These are phyloP conservation scores for Lophius piscatorius DNA, from an alignment of 2,113 vertebrate species.

Conservation along the genomic window DNA sequence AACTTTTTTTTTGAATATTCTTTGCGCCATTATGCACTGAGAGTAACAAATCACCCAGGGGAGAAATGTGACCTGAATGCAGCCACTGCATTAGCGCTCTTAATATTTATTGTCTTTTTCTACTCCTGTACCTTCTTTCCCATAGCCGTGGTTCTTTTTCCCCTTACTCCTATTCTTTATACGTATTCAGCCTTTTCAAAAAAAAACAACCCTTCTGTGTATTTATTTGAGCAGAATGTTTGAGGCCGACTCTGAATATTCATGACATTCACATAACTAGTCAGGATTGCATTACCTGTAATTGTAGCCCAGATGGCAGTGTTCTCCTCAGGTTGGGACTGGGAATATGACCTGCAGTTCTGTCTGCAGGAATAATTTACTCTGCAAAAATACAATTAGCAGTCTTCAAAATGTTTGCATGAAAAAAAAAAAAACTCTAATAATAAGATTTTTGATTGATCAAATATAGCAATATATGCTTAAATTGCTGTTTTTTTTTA, in stretches of 20 bases:
- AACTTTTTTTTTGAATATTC: too few relatives aligned
- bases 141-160: too few relatives aligned
- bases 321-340: slow-evolving; percentile 68
- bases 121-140: too few relatives aligned
- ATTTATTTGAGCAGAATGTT: not conserved
- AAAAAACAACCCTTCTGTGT: not conserved
- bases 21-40: not conserved
- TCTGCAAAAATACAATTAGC: slow-evolving; percentile 1
- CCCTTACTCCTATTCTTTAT: not conserved
- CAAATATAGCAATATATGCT: not conserved
- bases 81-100: too few relatives aligned
- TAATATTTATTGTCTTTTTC: too few relatives aligned
- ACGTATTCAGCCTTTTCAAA: not conserved
- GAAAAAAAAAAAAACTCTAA: not conserved
- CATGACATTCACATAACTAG: slow-evolving; percentile 10
- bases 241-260: slow-evolving; percentile 24
- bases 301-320: slow-evolving; percentile 73
- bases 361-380: slow-evolving; percentile 35
- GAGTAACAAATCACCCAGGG: too few relatives aligned
- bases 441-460: not conserved
- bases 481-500: too few relatives aligned
- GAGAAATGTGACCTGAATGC: not conserved
- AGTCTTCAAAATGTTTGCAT: not conserved
- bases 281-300: slow-evolving; percentile 56
- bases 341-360: slow-evolving; percentile 31